Evolutionary conservation across 2,797 vertebrate genomes (phyloP), one percentile per base, ranked within the genome.

Genomic region (Taenioides sp.): DNA sequence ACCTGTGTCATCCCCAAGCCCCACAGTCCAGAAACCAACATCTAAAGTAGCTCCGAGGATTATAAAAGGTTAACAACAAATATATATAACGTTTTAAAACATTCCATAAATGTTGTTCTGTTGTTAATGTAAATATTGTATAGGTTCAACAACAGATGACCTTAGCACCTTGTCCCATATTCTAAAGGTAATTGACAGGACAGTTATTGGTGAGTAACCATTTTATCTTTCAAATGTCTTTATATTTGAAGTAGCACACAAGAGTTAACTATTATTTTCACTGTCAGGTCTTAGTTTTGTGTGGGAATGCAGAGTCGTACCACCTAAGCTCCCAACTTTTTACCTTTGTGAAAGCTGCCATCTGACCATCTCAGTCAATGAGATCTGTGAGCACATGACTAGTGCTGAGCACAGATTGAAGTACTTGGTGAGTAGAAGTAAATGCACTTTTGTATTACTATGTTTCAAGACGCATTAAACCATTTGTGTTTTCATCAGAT

Each of bases 331-430:
- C 0, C 81, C 31, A 16, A 67, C 66, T 14, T 55, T 67, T 70
- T 93, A 50, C 76, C 69, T 93, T 71, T 93, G 92, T 47, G 79
- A 84, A 49, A 82, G 86, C 84, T 93, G 92, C 52, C 40, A 28
- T 0, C 18, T 73, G 71, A 84, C 0, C 0, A 1, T 92, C 28
- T 9, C 10, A 1, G 0, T 1, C 25, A 11, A 0, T 0, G 16
- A 83, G 2, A 78, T 92, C 55, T 84, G 61, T 70, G 3, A 73
- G 10, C 92, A 93, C 74, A 55, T 92, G 65, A 2, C 65, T 67
- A 88, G 82, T 47, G 0, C 0, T 0, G 0, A 54, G 0, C 92
- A 93, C 80, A 67, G 66, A 66, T 0, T 50, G 1, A 37, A 67
- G 1, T 86, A 81, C 71, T 25, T 87, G 4, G 92, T 91, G 71